These are phyloP conservation scores for Lamellibrachia luymesi DNA, from an alignment of 1,140 invertebrate genomes.

Conservation along the genomic window DNA sequence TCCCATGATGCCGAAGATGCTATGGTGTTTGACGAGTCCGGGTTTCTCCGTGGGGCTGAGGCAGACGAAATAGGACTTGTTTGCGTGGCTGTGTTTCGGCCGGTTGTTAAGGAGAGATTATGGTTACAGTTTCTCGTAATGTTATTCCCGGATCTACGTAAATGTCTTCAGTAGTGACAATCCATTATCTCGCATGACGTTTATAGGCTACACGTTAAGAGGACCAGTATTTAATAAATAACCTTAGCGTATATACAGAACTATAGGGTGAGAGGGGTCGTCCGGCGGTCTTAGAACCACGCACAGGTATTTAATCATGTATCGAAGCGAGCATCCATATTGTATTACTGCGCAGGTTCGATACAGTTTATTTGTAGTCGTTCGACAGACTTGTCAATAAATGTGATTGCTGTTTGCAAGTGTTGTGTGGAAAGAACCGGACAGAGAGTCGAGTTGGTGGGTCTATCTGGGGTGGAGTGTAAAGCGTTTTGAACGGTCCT, in stretches of 20 bases:
- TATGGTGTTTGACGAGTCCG: neutral
- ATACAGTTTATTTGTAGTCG: constrained; percentile 1
- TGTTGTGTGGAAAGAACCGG: neutral
- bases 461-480: no score
- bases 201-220: neutral
- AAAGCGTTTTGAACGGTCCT: no score
- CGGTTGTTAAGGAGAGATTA: neutral
- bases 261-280: neutral
- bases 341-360: neutral
- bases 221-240: neutral
- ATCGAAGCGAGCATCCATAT: neutral
- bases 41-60: neutral
- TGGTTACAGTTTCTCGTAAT: neutral
- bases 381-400: neutral
- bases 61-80: neutral
- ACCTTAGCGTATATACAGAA: neutral
- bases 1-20: neutral
- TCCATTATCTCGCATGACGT: no score
- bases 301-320: neutral
- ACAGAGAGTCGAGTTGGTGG: no score
- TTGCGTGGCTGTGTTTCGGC: neutral
- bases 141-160: neutral
- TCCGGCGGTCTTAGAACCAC: neutral
- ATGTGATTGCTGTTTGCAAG: neutral
- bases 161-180: neutral